These are phyloP conservation scores for Apostichopus japonicus DNA, from an alignment of 35 echinoderm and acorn worm species.

Conservation along the genomic window DNA sequence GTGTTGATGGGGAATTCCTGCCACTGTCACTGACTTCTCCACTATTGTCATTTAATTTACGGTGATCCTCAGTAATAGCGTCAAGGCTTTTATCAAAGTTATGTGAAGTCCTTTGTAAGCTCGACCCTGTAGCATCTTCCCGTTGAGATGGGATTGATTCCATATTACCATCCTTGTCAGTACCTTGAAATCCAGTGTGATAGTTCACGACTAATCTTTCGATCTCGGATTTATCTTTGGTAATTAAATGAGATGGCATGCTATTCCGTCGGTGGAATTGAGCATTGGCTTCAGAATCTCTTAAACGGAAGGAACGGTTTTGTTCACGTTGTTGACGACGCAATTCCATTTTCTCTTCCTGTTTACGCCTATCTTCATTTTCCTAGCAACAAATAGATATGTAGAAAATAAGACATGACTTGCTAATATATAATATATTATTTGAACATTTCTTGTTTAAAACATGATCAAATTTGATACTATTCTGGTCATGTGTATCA, in stretches of 20 bases:
- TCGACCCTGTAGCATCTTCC: background rate
- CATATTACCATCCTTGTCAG: slow-evolving; percentile 46
- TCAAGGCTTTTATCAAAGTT: slow-evolving; percentile 15
- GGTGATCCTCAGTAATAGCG: slow-evolving; percentile 36
- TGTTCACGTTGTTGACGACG: slow-evolving; percentile 85
- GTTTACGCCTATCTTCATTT: slow-evolving; percentile 80
- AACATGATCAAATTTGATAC: too few relatives aligned
- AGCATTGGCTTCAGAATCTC: slow-evolving; percentile 16
- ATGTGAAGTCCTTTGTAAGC: background rate
- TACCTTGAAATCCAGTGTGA: slow-evolving; percentile 71
- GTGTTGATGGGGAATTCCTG: slow-evolving; percentile 8
- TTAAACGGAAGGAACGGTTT: slow-evolving; percentile 57
- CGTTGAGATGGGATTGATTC: background rate
- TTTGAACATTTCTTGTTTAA: too few relatives aligned
- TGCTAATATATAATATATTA: too few relatives aligned
- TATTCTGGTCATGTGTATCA: too few relatives aligned
- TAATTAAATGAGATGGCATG: slow-evolving; percentile 64
- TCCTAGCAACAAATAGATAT: slow-evolving; percentile 63
- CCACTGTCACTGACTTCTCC: slow-evolving; percentile 2
- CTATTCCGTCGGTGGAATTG: slow-evolving; percentile 59
- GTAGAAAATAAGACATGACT: too few relatives aligned
- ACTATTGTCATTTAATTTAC: background rate
- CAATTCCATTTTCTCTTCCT: slow-evolving; percentile 77
- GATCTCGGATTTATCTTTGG: slow-evolving; percentile 73
- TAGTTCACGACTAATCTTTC: slow-evolving; percentile 73